Conservation (phyloP, 2,113 vertebrate species). For the Phyllostomus hastatus region DNA sequence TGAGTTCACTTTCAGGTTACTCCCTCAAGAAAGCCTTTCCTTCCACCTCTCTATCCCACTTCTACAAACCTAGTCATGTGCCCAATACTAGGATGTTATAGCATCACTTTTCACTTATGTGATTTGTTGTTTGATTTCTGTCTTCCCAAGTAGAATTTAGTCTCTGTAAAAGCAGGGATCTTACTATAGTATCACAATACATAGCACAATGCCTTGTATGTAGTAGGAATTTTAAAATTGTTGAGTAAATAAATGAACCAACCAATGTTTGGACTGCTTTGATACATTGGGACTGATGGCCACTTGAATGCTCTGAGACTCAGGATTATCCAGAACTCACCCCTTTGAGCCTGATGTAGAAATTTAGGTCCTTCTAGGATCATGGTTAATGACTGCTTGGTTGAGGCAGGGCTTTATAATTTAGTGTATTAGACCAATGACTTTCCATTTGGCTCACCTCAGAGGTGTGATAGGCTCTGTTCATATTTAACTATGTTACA, state of each 20-base stretch:
- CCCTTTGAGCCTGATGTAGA: background rate
- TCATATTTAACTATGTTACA: background rate
- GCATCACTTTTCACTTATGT: background rate
- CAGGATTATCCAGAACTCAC: background rate
- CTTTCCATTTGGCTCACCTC: background rate
- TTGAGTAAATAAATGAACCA: background rate
- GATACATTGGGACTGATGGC: background rate
- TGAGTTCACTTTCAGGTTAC: background rate
- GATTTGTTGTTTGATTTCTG: background rate
- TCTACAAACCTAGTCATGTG: background rate
- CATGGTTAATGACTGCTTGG: background rate
- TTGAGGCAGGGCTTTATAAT: background rate
- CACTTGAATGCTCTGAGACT: background rate
- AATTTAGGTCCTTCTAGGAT: background rate
- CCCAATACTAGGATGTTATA: background rate
- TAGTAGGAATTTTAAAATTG: background rate
- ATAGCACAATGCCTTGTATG: background rate
- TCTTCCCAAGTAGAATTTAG: background rate
- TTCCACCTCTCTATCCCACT: background rate
- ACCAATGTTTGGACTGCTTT: background rate
- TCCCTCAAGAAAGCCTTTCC: background rate
- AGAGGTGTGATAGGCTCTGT: background rate
- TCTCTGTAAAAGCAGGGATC: background rate
- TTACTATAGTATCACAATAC: background rate
- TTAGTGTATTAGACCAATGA: background rate